Evolutionary conservation across 2,113 vertebrate species (phyloP), one percentile per base, ranked within the genome.

Genomic region (Prochilodus magdalenae): DNA sequence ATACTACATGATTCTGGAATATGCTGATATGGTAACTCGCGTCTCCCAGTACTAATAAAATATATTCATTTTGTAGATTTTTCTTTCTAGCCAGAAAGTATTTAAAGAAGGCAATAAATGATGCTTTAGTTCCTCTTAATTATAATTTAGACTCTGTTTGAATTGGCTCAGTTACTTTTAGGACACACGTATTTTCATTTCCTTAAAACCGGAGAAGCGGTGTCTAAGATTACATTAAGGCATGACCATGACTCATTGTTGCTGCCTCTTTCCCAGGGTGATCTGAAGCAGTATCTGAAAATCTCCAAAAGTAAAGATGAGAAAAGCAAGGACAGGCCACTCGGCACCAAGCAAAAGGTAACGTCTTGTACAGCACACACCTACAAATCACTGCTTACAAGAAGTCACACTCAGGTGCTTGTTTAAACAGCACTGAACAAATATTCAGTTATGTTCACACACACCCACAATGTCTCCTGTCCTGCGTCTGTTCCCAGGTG

Each of bases 261-360:
- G 11, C 33, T 59, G 63, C 75, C 53, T 40, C 15, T 51, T 57
- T 18, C n/a, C 24, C 76, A 97, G 96, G 96, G 95, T 55, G 96
- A 97, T 69, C 92, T 97, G 88, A 97, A 97, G 70, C 96, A 97
- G 87, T 96, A 95, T 84, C 91, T 97, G 86, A 94, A 93, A 86
- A 96, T 96, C 88, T 95, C 94, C 81, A 96, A 94, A 86, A 94
- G 89, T 90, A 96, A 95, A 92, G 95, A 97, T 44, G 95, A 97
- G 71, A 95, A 96, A 76, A 82, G 93, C 88, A 96, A 96, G 88
- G 86, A 93, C 0, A 94, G 95, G 76, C 91, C 94, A 2, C 93
- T 96, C 74, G 95, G 92, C 87, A 95, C 93, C 76, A 96, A 96
- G 81, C 96, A 97, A 33, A 97, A 97, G 94, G 96, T 96, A 86